A percentile compares a stretch with the other conserved stretches of the same genome.
phyloP scores from a whole-genome alignment of 2,888 invertebrate species.

The Chymomyza procnemis region DNA sequence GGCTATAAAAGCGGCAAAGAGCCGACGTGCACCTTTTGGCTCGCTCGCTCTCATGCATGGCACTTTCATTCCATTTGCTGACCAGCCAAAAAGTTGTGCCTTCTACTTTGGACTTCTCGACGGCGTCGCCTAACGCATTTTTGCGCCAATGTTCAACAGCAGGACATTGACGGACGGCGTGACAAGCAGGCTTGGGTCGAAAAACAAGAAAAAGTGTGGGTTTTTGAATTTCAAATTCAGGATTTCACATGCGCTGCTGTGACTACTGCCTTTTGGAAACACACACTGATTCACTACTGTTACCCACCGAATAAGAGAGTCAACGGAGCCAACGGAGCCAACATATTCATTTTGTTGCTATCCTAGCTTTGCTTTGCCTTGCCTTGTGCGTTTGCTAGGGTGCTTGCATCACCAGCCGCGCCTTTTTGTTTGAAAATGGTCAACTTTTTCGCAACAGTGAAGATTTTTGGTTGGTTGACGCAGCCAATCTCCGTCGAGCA shows the following conservation, averaged over 20 bases:
- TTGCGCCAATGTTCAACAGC: slow-evolving; percentile 65
- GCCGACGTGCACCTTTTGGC: neutral
- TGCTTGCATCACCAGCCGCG: slow-evolving; percentile 48
- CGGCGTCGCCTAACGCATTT: slow-evolving; percentile 61
- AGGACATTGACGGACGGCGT: slow-evolving; percentile 67
- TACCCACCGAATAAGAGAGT: neutral
- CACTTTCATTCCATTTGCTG: slow-evolving; percentile 71
- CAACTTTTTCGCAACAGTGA: slow-evolving; percentile 73
- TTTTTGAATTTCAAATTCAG: slow-evolving; percentile 73
- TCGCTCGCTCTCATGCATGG: slow-evolving; percentile 65
- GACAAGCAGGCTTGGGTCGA: neutral
- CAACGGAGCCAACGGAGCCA: neutral
- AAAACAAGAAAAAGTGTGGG: slow-evolving; percentile 39
- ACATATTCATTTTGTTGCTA: slow-evolving; percentile 26
- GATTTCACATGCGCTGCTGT: slow-evolving; percentile 41
- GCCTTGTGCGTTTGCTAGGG: neutral
- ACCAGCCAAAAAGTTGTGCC: slow-evolving; percentile 60
- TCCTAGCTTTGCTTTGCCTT: slow-evolving; percentile 7
- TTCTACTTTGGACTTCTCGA: slow-evolving; percentile 62
- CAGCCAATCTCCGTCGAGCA: slow-evolving; percentile 67
- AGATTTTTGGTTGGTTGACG: slow-evolving; percentile 74
- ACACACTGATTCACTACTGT: neutral
- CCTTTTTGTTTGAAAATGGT: slow-evolving; percentile 68
- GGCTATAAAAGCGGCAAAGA: neutral
- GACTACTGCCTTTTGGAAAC: slow-evolving; percentile 2